These are phyloP conservation scores for Lagopus muta DNA, from an alignment of 2,113 vertebrate species.

Conservation along the genomic window DNA sequence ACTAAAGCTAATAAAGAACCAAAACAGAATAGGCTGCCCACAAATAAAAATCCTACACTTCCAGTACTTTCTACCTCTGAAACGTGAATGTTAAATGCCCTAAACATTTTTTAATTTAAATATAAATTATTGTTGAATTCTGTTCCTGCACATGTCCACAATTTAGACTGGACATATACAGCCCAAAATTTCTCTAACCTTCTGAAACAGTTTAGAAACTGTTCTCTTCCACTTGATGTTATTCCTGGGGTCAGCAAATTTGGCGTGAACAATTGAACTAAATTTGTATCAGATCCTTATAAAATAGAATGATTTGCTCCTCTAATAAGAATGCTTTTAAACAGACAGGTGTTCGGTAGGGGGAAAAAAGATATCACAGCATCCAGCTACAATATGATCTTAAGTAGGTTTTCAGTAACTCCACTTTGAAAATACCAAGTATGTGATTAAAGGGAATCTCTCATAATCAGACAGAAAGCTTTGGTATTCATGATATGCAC, in stretches of 20 bases:
- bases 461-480: neutral
- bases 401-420: neutral
- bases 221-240: neutral
- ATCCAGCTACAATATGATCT: neutral
- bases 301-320: neutral
- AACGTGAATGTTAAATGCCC: neutral
- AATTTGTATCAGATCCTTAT: neutral
- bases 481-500: neutral
- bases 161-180: neutral
- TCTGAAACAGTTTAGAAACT: neutral
- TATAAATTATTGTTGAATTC: neutral
- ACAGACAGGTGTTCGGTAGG: neutral
- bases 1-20: slow-evolving; percentile 34
- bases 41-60: neutral
- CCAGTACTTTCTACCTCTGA: neutral
- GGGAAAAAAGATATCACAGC: neutral
- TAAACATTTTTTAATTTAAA: neutral
- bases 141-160: neutral
- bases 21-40: slow-evolving; percentile 32
- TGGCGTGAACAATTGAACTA: neutral
- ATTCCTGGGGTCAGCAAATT: neutral
- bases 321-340: neutral
- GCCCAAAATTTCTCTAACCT: neutral
- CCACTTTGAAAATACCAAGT: neutral
- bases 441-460: neutral